Evolutionary conservation across 1,140 invertebrate genomes (phyloP), one percentile per base, ranked within the genome.

Genomic region (Hetaerina americana): DNA sequence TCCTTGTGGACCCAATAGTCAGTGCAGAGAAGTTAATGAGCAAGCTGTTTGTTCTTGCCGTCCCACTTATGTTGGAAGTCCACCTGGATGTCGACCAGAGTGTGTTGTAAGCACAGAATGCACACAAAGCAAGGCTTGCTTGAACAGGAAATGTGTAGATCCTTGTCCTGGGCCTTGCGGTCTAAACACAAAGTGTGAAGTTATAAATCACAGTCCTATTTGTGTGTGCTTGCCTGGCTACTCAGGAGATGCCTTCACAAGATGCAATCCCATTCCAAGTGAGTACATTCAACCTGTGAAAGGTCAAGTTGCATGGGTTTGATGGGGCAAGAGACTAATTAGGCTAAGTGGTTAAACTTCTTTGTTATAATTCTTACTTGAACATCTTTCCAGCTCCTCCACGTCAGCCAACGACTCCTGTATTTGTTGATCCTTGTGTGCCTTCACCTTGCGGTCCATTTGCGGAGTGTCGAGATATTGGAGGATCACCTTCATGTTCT

Each of bases 181-280:
- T 12, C 75, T 72, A n/a, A 77, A 80, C 5, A 86, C 90, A 1
- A 80, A 84, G 71, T 92, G 90, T 78, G 83, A 87, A 80, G 87
- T 91, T 31, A 84, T 89, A 15, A 89, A 89, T 79, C 91, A 93
- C 76, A 90, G 87, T 81, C 90, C 91, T 0, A 87, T 91, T 68
- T 93, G 90, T 80, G 87, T 84, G 72, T 93, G 91, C 80, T 84
- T 85, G 28, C 71, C 81, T 18, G 83, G 82, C 22, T 85, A 85
- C 72, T 90, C 87, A 69, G 91, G 91, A 70, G 89, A 92, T 86
- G 89, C 90, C 22, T 91, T 91, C 73, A 75, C 82, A 5, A 75
- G 81, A 72, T 85, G 84, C 76, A 71, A 69, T 31, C 73, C 26
- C 0, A 72, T 70, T 5, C 68, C 70, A 15, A 68, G 66, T 66